Evolutionary conservation across 2,113 vertebrate species (phyloP).

Genomic region (Eira barbara): DNA sequence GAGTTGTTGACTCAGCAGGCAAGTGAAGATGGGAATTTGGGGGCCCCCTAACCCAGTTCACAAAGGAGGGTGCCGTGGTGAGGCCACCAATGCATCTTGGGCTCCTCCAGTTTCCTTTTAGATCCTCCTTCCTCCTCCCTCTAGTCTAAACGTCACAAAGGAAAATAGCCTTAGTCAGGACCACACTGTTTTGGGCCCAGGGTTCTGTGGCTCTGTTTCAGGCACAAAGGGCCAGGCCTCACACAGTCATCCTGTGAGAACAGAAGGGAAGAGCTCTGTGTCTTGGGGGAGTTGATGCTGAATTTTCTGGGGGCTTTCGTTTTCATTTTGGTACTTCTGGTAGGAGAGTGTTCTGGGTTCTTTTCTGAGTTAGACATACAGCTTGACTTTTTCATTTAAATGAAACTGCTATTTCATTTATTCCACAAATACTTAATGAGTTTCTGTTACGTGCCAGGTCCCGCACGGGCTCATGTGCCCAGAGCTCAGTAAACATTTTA

Average conservation of each 20-base stretch:
- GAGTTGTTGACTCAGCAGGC: neutral
- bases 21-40: neutral
- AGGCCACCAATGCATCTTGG: neutral
- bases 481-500: conserved; percentile 5
- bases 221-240: neutral
- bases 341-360: neutral
- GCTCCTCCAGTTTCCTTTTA: neutral
- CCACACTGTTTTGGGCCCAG: neutral
- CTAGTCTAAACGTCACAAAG: conserved; percentile 38
- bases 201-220: conserved; percentile 17
- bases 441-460: neutral
- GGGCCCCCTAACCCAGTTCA: neutral
- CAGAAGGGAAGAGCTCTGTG: neutral
- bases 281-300: neutral
- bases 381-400: conserved; percentile 8
- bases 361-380: conserved; percentile 10
- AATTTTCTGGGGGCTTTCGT: neutral
- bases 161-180: conserved; percentile 67
- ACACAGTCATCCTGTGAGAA: neutral
- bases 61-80: neutral
- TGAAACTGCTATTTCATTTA: neutral
- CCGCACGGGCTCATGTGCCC: neutral
- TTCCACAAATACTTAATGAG: neutral
- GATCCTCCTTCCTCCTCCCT: neutral
- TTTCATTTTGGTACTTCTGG: neutral